Evolutionary conservation across 2,797 vertebrate species (phyloP), one percentile per base, ranked within the genome.

Genomic region (Hippocampus kuda): DNA sequence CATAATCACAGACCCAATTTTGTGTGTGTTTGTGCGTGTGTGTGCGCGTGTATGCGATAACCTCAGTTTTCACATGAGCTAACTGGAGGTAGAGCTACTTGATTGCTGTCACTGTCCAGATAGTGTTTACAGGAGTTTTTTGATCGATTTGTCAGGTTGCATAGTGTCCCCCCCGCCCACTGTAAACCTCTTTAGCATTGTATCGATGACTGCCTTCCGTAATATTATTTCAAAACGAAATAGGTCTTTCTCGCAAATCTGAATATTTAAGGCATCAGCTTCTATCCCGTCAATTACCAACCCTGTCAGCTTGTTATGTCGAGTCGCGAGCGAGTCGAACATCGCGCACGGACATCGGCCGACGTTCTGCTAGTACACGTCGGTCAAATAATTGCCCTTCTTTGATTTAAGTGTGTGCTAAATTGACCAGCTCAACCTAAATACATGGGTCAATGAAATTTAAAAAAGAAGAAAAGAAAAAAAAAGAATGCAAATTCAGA

Each of bases 51-150:
- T 1, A 7, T 1, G 34, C 0, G 10, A 41, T 38, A 12, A 12
- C 30, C 51, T 53, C 51, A 18, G 46, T 34, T 38, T 34, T 66
- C 65, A 66, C 24, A 48, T 5, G 48, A 51, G 27, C 51, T 4
- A 51, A 66, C 65, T 34, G 67, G 74, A 79, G 56, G 77, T 76
- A 74, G 41, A 48, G 24, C 27, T 79, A 85, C 80, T 82, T 81
- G 79, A 84, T 83, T 74, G 80, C 83, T 77, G 76, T 79, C 78
- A 77, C 78, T 81, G 73, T 86, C 62, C 80, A 83, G 30, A 69
- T 82, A 73, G 79, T 83, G 86, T 88, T 89, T 89, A 87, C 88
- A 85, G 79, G 84, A 81, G 83, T 78, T 78, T 81, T 38, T 76
- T 71, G 70, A 81, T 83, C 77, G 79, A 54, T 77, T 82, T 80